phyloP scores from a whole-genome alignment of 2,797 vertebrate species.

The Hippopotamyrus pictus region DNA sequence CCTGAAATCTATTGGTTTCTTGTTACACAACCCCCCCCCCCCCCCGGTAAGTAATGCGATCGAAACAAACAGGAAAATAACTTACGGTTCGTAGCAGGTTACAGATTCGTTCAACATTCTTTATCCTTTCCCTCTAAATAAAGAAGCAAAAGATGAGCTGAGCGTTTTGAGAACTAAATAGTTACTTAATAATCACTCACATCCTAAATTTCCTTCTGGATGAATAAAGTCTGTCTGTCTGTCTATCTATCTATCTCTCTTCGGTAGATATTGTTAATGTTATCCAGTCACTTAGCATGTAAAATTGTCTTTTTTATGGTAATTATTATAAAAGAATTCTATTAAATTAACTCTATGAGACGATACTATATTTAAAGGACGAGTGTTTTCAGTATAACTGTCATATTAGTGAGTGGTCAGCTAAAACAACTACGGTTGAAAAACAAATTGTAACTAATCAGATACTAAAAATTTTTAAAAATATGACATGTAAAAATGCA shows the following conservation, averaged over 20 bases:
- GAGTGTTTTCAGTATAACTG: not conserved
- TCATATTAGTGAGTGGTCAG: not conserved
- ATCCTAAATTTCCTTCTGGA: too few species aligned
- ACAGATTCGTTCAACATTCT: slow-evolving; percentile 84
- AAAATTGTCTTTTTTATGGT: not conserved
- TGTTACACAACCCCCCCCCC: not conserved
- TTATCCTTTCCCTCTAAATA: slow-evolving; percentile 81
- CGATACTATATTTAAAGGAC: not conserved
- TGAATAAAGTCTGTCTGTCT: too few species aligned
- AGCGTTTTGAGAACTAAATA: not conserved
- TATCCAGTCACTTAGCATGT: not conserved
- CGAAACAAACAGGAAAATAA: slow-evolving; percentile 31
- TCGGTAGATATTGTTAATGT: not conserved
- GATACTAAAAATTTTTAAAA: not conserved
- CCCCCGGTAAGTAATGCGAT: not conserved
- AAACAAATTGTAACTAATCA: not conserved
- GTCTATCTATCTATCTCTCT: not conserved
- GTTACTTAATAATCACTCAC: not conserved
- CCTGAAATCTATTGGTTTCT: not conserved
- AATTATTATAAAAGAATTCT: not conserved
- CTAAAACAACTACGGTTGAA: not conserved
- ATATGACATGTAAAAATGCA: not conserved
- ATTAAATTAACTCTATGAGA: not conserved
- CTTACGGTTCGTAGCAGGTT: slow-evolving; percentile 42
- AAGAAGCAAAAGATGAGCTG: slow-evolving; percentile 25